Conservation (phyloP, 35 echinoderm and acorn worm species). For the Holothuria glaberrima region DNA sequence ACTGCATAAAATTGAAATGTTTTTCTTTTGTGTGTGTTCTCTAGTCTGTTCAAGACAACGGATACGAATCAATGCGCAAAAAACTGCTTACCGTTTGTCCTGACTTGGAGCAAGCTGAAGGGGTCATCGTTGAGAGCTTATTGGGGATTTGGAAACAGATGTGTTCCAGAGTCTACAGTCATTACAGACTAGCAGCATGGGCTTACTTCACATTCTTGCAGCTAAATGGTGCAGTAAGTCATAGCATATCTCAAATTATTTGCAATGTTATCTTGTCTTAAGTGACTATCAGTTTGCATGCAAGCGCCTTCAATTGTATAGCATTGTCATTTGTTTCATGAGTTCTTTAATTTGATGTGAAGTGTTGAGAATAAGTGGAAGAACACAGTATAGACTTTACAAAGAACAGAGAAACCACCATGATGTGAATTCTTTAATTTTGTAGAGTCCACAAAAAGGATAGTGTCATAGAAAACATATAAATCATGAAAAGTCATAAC, state of each 20-base stretch:
- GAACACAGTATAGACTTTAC: too few species aligned
- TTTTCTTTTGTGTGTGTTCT: not conserved
- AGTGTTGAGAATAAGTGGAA: too few species aligned
- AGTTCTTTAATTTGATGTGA: not conserved
- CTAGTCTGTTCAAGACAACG: conserved; percentile 89
- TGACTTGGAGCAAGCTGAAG: conserved; percentile 50
- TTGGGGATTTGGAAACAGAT: conserved; percentile 90
- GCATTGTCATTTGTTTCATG: too few species aligned
- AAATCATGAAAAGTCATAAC: too few species aligned
- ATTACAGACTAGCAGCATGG: conserved; percentile 90
- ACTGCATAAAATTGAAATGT: not conserved
- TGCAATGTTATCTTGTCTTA: too few species aligned
- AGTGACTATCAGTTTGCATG: too few species aligned
- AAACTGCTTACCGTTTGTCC: conserved; percentile 82
- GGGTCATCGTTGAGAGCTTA: conserved; percentile 65
- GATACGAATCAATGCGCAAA: conserved; percentile 82
- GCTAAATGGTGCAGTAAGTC: conserved; percentile 80
- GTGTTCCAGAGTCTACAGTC: conserved; percentile 91
- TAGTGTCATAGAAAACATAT: too few species aligned
- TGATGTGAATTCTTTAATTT: too few species aligned
- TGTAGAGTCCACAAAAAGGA: too few species aligned
- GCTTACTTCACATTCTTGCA: conserved; percentile 96
- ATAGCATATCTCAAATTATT: not conserved
- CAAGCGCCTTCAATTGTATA: too few species aligned
- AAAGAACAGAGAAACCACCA: too few species aligned